Evolutionary conservation across 1,140 invertebrate species (phyloP).

Genomic region (Arctopsyche grandis): DNA sequence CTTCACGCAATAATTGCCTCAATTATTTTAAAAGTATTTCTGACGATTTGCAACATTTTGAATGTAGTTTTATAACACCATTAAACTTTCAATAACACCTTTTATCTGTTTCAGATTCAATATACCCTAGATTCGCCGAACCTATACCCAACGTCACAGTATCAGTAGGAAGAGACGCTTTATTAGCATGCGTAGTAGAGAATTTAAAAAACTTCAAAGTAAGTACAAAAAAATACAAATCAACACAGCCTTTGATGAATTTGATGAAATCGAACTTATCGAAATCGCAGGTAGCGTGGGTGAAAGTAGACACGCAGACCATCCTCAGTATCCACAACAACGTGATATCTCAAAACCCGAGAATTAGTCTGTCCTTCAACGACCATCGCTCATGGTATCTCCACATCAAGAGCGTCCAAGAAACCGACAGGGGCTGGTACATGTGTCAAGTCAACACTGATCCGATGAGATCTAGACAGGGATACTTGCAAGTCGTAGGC

Average conservation of each 20-base stretch:
- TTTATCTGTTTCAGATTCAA: slow-evolving; percentile 60
- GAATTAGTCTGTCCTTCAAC: slow-evolving; percentile 86
- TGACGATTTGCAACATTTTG: too few species aligned
- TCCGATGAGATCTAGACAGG: slow-evolving; percentile 84
- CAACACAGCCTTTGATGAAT: neutral
- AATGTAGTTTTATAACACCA: too few species aligned
- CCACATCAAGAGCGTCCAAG: slow-evolving; percentile 83
- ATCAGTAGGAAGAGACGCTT: slow-evolving; percentile 86
- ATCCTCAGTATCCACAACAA: slow-evolving; percentile 90
- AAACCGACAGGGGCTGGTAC: slow-evolving; percentile 85
- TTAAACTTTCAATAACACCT: too few species aligned
- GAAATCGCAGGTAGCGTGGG: slow-evolving; percentile 87
- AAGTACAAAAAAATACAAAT: slow-evolving; percentile 48
- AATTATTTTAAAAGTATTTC: too few species aligned
- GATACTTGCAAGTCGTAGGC: slow-evolving; percentile 90
- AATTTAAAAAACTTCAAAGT: slow-evolving; percentile 92
- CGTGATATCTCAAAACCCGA: slow-evolving; percentile 87
- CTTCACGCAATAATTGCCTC: too few species aligned
- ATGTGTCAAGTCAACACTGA: slow-evolving; percentile 89
- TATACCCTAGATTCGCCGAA: slow-evolving; percentile 86
- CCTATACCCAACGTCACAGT: slow-evolving; percentile 94
- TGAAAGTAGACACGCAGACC: slow-evolving; percentile 89
- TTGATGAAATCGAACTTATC: neutral
- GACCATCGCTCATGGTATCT: slow-evolving; percentile 89
- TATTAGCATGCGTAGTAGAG: slow-evolving; percentile 92